A percentile compares a stretch with the other conserved stretches of the same genome.
Evolutionary conservation across 2,113 vertebrate genomes (phyloP).

Genomic region (Siniperca knerii): DNA sequence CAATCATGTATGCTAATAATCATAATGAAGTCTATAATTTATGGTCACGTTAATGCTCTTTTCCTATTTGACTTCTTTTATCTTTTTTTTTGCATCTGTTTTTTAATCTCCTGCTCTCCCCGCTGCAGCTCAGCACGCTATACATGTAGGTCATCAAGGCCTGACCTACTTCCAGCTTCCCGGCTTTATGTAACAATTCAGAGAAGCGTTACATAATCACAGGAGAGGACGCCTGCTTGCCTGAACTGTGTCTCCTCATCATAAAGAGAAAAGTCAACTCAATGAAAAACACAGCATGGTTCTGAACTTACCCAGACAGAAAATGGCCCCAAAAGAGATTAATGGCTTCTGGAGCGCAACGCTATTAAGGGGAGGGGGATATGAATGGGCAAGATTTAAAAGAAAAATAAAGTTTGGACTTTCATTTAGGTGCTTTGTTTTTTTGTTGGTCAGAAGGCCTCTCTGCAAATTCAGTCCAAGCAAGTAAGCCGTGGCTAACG

Average conservation of each 20-base stretch:
- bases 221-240: conserved; percentile 27
- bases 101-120: not conserved
- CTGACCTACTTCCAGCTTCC: conserved; percentile 75
- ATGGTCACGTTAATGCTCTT: not conserved
- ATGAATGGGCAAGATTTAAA: not conserved
- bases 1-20: not conserved
- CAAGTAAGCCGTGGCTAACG: not conserved
- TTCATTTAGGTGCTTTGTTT: not conserved
- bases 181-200: conserved; percentile 77
- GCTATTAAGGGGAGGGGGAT: not conserved
- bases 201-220: conserved; percentile 75
- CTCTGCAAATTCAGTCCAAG: conserved; percentile 11
- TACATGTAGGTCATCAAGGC: conserved; percentile 70
- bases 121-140: not conserved
- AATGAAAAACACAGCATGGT: conserved; percentile 17
- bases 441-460: conserved; percentile 4
- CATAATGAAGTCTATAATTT: not conserved
- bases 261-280: conserved; percentile 9
- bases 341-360: not conserved
- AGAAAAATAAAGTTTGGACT: not conserved
- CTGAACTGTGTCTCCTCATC: conserved; percentile 24
- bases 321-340: conserved; percentile 21
- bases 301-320: conserved; percentile 26
- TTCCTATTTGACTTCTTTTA: not conserved
- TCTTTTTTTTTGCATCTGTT: not conserved